phyloP scores from a whole-genome alignment of 2,113 vertebrate genomes.

The Varanus salvator region DNA sequence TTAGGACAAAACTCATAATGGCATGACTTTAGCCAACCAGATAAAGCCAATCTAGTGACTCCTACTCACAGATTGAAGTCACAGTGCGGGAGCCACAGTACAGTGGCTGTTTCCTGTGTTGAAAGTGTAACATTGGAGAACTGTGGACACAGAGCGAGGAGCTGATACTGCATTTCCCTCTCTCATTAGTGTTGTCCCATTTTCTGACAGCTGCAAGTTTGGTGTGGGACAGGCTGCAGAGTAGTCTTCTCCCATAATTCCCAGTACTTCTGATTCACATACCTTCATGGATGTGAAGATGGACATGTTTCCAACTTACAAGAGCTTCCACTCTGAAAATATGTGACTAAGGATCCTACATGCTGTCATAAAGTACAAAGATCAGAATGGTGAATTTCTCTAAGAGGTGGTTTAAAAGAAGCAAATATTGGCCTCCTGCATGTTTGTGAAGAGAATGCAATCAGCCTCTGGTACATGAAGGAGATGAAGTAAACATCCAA shows the following conservation, averaged over 20 bases:
- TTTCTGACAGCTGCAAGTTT: background rate
- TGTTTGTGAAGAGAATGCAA: background rate
- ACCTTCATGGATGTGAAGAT: background rate
- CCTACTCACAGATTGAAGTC: background rate
- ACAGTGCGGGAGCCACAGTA: background rate
- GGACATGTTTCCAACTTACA: background rate
- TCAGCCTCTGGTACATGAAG: background rate
- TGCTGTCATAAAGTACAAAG: background rate
- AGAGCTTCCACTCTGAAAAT: too few relatives aligned
- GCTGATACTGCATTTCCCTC: background rate
- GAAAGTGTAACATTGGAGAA: background rate
- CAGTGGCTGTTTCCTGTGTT: background rate
- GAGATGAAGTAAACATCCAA: background rate
- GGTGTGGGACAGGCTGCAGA: background rate
- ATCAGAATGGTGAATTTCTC: background rate
- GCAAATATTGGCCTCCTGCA: background rate
- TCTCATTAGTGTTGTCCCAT: background rate
- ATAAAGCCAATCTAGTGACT: background rate
- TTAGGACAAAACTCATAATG: background rate
- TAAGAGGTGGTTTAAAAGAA: background rate
- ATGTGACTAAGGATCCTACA: background rate
- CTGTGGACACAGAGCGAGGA: too few relatives aligned
- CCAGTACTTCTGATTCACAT: background rate
- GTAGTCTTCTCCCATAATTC: background rate
- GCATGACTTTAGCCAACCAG: background rate